Percentiles rank a stretch among this genome's conserved stretches.
phyloP scores from a whole-genome alignment of 2,113 vertebrate genomes.

The Jacana jacana region DNA sequence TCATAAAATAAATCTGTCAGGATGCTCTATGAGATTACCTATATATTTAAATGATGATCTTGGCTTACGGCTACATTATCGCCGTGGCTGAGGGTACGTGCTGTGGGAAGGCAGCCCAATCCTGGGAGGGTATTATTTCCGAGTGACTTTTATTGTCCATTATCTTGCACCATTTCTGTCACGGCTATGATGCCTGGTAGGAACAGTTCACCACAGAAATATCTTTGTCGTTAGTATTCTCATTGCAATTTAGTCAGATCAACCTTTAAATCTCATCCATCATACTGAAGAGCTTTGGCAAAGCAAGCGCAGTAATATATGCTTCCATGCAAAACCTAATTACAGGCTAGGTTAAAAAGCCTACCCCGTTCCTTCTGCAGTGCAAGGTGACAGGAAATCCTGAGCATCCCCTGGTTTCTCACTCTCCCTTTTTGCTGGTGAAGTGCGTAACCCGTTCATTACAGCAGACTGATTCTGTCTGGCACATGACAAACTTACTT shows the following conservation, averaged over 20 bases:
- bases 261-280: conserved; percentile 61
- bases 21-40: conserved; percentile 22
- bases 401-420: conserved; percentile 48
- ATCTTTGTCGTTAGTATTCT: conserved; percentile 64
- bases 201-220: conserved; percentile 65
- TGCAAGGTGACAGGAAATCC: conserved; percentile 54
- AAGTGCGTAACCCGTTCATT: conserved; percentile 36
- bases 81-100: not conserved
- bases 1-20: conserved; percentile 70
- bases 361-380: conserved; percentile 37
- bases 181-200: conserved; percentile 65
- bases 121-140: conserved; percentile 75
- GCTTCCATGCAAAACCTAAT: conserved; percentile 62
- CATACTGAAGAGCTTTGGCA: conserved; percentile 66
- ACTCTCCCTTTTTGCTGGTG: conserved; percentile 61
- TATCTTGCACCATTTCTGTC: conserved; percentile 70
- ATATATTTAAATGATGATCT: conserved; percentile 69
- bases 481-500: conserved; percentile 66
- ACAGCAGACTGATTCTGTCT: conserved; percentile 67
- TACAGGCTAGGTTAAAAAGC: conserved; percentile 62
- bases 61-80: conserved; percentile 57
- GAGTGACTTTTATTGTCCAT: conserved; percentile 78
- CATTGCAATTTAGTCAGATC: conserved; percentile 42
- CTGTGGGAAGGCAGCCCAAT: conserved; percentile 36
- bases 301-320: conserved; percentile 45